Percentiles rank a stretch among this genome's conserved stretches.
Conservation (phyloP, 2,888 invertebrate genomes). For the Ischnura elegans region DNA sequence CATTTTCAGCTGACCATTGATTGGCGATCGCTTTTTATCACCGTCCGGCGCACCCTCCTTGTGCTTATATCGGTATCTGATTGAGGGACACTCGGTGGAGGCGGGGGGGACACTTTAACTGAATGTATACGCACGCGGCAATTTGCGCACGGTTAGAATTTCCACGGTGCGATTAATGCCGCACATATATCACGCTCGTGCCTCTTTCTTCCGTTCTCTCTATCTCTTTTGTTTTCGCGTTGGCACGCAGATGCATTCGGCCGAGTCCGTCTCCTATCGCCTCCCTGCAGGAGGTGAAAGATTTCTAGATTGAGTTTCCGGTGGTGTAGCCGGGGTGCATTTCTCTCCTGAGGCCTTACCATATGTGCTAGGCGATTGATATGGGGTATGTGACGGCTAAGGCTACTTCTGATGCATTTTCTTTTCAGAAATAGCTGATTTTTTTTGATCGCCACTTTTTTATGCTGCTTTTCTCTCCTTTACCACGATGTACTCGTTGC, state of each 20-base stretch:
- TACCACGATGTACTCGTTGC: no score
- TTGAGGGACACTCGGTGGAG: not conserved
- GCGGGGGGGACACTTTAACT: not conserved
- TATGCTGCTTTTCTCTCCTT: no score
- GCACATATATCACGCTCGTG: not conserved
- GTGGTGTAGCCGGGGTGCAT: no score
- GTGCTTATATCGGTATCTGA: not conserved
- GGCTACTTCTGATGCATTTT: no score
- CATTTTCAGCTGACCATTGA: not conserved
- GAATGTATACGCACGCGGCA: not conserved
- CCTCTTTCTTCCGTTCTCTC: no score
- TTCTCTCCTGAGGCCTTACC: no score
- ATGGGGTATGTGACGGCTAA: no score
- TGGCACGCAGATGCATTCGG: not conserved
- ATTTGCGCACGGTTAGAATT: slow-evolving; percentile 30
- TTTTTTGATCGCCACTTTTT: no score
- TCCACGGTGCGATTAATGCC: slow-evolving; percentile 14
- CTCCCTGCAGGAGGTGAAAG: not conserved
- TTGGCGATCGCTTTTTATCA: slow-evolving; percentile 3
- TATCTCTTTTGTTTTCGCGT: not conserved
- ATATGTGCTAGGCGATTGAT: no score
- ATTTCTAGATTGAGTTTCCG: no score
- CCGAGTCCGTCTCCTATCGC: not conserved
- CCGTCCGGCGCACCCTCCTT: not conserved
- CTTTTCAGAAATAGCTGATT: no score